These are phyloP conservation scores for Melanophora roralis DNA, from an alignment of 2,888 invertebrate genomes.

Conservation along the genomic window DNA sequence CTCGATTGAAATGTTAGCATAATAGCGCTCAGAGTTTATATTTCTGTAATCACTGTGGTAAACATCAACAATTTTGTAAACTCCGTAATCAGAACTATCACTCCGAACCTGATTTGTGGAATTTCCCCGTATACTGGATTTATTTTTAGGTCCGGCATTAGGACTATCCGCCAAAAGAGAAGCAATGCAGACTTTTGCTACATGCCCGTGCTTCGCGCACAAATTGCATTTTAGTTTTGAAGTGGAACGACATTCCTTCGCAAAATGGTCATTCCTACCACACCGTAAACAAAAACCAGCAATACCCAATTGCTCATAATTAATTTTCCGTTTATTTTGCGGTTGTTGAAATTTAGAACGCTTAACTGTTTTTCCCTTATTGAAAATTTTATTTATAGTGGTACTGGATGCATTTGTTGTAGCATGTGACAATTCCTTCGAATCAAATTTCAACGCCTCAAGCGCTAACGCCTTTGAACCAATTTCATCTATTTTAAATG, in stretches of 20 bases:
- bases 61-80: slow-evolving; percentile 10
- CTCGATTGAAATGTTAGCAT: slow-evolving; percentile 28
- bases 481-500: not conserved
- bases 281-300: not conserved
- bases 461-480: slow-evolving; percentile 24
- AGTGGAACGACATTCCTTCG: not conserved
- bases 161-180: slow-evolving; percentile 13
- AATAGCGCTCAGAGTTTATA: slow-evolving; percentile 4
- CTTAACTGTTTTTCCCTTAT: not conserved
- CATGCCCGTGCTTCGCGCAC: not conserved
- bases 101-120: not conserved
- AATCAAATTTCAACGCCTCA: slow-evolving; percentile 26
- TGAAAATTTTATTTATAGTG: slow-evolving; percentile 5
- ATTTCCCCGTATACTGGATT: not conserved
- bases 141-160: slow-evolving; percentile 10
- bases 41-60: not conserved
- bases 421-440: not conserved
- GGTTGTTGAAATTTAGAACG: not conserved
- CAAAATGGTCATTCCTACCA: not conserved
- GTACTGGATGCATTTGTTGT: not conserved
- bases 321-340: not conserved
- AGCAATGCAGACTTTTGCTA: slow-evolving; percentile 20
- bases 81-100: not conserved
- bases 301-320: not conserved
- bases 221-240: slow-evolving; percentile 3